phyloP scores from a whole-genome alignment of 2,888 invertebrate species.

The Campopleginae sp. region DNA sequence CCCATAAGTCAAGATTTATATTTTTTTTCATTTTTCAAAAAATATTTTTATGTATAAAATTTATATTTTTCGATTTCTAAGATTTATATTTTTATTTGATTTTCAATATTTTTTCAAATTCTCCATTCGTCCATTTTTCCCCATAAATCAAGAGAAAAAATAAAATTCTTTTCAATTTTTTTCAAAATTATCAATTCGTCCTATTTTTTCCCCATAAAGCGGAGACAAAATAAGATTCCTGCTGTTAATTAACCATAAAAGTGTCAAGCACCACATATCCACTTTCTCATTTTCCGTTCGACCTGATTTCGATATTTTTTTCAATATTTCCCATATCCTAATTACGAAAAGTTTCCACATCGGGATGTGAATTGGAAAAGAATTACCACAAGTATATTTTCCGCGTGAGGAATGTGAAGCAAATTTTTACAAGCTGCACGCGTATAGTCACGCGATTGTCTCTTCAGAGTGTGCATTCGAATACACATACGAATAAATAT shows the following conservation, averaged over 20 bases:
- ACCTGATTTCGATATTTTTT: too few species aligned
- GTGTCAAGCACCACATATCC: too few species aligned
- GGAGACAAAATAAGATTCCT: neutral
- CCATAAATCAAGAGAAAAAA: neutral
- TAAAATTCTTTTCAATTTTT: neutral
- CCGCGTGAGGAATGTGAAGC: neutral
- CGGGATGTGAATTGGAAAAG: neutral
- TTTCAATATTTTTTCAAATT: too few species aligned
- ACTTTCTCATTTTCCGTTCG: too few species aligned
- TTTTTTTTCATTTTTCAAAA: too few species aligned
- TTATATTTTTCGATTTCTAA: too few species aligned
- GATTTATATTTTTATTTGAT: too few species aligned
- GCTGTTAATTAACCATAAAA: neutral
- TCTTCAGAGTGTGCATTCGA: neutral
- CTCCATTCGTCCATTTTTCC: too few species aligned
- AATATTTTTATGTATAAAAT: too few species aligned
- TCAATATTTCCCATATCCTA: too few species aligned
- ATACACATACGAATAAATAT: slow-evolving; percentile 13
- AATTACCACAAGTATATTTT: neutral
- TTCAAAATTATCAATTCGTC: neutral
- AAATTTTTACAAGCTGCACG: neutral
- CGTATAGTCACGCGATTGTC: neutral
- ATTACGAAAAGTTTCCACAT: too few species aligned
- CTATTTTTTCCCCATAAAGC: neutral
- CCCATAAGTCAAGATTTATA: too few species aligned